Evolutionary conservation across 2,888 invertebrate genomes (phyloP).

Genomic region (Scaptomyza polygonia): DNA sequence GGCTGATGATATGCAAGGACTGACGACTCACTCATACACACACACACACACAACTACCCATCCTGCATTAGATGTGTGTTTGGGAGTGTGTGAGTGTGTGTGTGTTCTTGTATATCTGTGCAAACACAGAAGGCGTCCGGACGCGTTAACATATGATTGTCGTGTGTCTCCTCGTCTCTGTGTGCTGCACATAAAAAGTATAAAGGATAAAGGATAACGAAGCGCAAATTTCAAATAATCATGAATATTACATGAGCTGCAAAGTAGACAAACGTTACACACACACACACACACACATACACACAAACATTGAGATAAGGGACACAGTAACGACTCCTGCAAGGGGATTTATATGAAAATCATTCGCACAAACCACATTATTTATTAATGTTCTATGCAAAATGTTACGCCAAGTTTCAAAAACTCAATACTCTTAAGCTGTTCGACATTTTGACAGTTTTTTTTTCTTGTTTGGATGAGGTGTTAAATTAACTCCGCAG

Average conservation of each 20-base stretch:
- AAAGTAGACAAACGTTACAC: slow-evolving; percentile 71
- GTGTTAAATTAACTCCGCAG: slow-evolving; percentile 27
- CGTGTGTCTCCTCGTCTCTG: slow-evolving; percentile 50
- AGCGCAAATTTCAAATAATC: slow-evolving; percentile 81
- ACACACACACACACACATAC: slow-evolving; percentile 44
- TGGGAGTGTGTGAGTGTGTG: slow-evolving; percentile 12
- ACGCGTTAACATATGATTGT: slow-evolving; percentile 80
- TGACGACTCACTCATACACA: slow-evolving; percentile 5
- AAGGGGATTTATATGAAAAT: slow-evolving; percentile 68
- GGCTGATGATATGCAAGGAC: slow-evolving; percentile 75
- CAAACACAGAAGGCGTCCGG: slow-evolving; percentile 69
- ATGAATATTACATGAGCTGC: slow-evolving; percentile 80
- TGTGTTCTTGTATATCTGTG: slow-evolving; percentile 55
- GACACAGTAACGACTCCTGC: slow-evolving; percentile 33
- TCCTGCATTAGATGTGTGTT: background rate
- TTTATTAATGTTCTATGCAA: slow-evolving; percentile 72
- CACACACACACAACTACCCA: background rate
- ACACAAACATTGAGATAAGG: slow-evolving; percentile 44
- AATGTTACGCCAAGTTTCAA: slow-evolving; percentile 33
- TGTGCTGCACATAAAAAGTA: slow-evolving; percentile 63
- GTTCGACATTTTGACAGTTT: slow-evolving; percentile 57
- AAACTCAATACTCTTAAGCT: slow-evolving; percentile 25
- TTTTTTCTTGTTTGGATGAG: background rate
- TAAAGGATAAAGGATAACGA: slow-evolving; percentile 80
- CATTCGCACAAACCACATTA: slow-evolving; percentile 75